A percentile compares a stretch with the other conserved stretches of the same genome.
Evolutionary conservation across 2,888 invertebrate genomes (phyloP).

Genomic region (Psylliodes chrysocephalus): DNA sequence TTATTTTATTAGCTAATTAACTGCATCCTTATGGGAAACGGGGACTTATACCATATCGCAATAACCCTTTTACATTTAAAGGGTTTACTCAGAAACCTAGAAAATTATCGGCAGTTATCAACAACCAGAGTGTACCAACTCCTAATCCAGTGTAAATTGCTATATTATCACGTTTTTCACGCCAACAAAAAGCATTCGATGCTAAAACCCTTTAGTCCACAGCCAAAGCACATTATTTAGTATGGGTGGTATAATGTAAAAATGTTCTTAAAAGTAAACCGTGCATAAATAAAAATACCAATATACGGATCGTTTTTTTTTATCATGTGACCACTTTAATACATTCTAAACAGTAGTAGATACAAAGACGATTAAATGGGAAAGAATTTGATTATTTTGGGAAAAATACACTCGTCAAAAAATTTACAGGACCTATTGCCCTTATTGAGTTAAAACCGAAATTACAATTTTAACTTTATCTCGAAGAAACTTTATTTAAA

Average conservation of each 20-base stretch:
- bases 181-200: conserved; percentile 1
- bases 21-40: not conserved
- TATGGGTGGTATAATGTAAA: not conserved
- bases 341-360: too few relatives aligned
- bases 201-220: conserved; percentile 23
- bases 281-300: too few relatives aligned
- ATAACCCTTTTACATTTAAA: conserved; percentile 9
- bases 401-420: too few relatives aligned
- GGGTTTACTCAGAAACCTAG: conserved; percentile 1
- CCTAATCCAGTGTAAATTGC: conserved; percentile 27
- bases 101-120: conserved; percentile 19
- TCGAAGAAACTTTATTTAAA: too few relatives aligned
- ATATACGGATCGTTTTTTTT: too few relatives aligned
- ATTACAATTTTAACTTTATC: too few relatives aligned
- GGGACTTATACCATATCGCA: not conserved
- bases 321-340: too few relatives aligned
- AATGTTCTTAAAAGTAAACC: too few relatives aligned
- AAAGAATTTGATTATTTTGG: too few relatives aligned
- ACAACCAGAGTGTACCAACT: conserved; percentile 8
- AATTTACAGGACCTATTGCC: too few relatives aligned
- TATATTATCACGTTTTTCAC: conserved; percentile 29
- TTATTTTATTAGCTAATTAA: conserved; percentile 8
- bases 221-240: conserved; percentile 19
- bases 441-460: too few relatives aligned
- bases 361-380: too few relatives aligned